Conservation (phyloP, 2,888 invertebrate genomes). For the Lithophane socia region DNA sequence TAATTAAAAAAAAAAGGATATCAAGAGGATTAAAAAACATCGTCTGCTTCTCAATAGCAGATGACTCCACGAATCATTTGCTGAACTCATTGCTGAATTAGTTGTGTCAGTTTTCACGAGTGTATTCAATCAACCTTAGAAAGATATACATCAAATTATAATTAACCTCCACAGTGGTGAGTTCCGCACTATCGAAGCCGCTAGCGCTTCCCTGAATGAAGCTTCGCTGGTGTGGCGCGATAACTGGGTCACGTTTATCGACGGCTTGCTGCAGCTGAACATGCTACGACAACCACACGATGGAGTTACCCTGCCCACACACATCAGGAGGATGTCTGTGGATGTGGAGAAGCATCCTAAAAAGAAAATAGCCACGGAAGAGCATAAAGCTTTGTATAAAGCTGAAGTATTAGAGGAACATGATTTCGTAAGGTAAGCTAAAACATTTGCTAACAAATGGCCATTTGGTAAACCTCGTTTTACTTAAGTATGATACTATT, state of each 20-base stretch:
- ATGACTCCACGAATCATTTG: too few species aligned
- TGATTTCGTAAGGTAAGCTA: slow-evolving; percentile 47
- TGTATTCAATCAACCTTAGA: not conserved
- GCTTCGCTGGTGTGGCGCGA: slow-evolving; percentile 91
- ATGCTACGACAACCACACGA: slow-evolving; percentile 91
- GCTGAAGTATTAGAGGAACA: slow-evolving; percentile 43
- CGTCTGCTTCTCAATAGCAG: too few species aligned
- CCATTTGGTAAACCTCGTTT: not conserved
- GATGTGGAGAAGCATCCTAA: slow-evolving; percentile 60
- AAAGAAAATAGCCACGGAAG: slow-evolving; percentile 2
- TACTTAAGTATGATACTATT: not conserved
- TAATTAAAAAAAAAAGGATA: too few species aligned
- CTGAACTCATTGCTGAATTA: not conserved
- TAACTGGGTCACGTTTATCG: slow-evolving; percentile 95
- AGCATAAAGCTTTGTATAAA: slow-evolving; percentile 23
- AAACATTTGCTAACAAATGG: not conserved
- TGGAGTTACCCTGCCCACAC: slow-evolving; percentile 91
- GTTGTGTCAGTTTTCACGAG: not conserved
- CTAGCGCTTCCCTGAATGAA: slow-evolving; percentile 65
- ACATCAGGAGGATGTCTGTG: slow-evolving; percentile 66
- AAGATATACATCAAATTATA: not conserved
- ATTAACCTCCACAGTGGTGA: slow-evolving; percentile 65
- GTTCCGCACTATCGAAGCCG: slow-evolving; percentile 70
- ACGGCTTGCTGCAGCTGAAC: slow-evolving; percentile 94
- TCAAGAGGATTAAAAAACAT: too few species aligned